These are phyloP conservation scores for Oscheius myriophilus DNA, from an alignment of 2,888 invertebrate species.

Conservation along the genomic window DNA sequence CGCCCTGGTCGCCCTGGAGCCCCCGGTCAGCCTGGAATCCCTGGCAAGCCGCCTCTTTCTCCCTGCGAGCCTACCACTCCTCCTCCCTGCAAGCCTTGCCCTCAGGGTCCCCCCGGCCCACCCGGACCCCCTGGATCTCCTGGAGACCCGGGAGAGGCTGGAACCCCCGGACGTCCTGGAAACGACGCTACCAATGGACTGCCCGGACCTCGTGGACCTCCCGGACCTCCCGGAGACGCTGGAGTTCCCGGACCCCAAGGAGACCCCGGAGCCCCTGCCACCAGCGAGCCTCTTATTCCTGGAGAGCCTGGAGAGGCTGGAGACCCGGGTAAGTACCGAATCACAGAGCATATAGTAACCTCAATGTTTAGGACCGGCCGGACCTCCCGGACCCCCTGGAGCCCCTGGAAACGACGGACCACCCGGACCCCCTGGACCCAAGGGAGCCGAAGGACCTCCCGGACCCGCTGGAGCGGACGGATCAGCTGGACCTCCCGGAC, in stretches of 20 bases:
- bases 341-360: neutral
- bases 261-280: constrained; percentile 59
- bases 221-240: constrained; percentile 54
- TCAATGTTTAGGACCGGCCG: constrained; percentile 31
- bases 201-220: constrained; percentile 46
- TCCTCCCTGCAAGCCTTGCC: constrained; percentile 62
- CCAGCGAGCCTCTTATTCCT: constrained; percentile 59
- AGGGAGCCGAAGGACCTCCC: constrained; percentile 54
- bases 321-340: constrained; percentile 12
- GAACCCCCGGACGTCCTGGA: constrained; percentile 61
- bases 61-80: constrained; percentile 69
- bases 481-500: constrained; percentile 29
- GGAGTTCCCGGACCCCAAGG: constrained; percentile 60
- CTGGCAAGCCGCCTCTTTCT: constrained; percentile 64
- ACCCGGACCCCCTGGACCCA: constrained; percentile 64
- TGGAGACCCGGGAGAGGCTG: constrained; percentile 67
- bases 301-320: constrained; percentile 39
- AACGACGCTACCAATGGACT: constrained; percentile 51
- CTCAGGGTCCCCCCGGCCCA: constrained; percentile 63
- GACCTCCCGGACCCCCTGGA: constrained; percentile 57
- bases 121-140: constrained; percentile 52
- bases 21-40: constrained; percentile 55
- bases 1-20: constrained; percentile 61
- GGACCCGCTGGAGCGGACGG: constrained; percentile 31
- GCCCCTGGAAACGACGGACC: constrained; percentile 57